Conservation (phyloP, 1,140 invertebrate species). For the Zaprionus lachaisei region DNA sequence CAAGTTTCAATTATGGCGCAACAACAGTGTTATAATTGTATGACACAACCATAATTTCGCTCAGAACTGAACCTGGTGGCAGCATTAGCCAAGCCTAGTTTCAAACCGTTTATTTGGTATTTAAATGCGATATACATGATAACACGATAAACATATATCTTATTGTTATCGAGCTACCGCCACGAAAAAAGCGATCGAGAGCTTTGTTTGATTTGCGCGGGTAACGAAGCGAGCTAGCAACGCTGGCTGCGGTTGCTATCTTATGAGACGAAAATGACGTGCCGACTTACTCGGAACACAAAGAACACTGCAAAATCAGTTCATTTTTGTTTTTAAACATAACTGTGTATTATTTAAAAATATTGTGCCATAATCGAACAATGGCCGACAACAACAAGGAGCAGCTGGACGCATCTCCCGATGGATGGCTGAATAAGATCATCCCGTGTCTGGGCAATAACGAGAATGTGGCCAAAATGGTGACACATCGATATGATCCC, state of each 20-base stretch:
- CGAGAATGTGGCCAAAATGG: conserved; percentile 85
- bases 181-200: not conserved
- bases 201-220: not conserved
- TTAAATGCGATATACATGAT: not conserved
- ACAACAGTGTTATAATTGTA: no score
- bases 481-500: conserved; percentile 87
- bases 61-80: not conserved
- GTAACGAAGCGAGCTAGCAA: not conserved
- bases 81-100: not conserved
- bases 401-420: no score
- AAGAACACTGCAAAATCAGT: not conserved
- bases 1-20: no score
- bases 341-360: not conserved
- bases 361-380: not conserved
- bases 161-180: not conserved
- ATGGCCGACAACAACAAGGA: not conserved
- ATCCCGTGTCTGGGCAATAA: not conserved
- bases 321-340: not conserved
- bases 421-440: no score
- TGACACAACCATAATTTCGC: not conserved
- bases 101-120: not conserved
- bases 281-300: not conserved
- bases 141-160: no score
- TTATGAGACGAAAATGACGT: not conserved
- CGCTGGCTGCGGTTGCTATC: not conserved